Conservation (phyloP, 2,113 vertebrate genomes). For the Cranoglanis bouderius region DNA sequence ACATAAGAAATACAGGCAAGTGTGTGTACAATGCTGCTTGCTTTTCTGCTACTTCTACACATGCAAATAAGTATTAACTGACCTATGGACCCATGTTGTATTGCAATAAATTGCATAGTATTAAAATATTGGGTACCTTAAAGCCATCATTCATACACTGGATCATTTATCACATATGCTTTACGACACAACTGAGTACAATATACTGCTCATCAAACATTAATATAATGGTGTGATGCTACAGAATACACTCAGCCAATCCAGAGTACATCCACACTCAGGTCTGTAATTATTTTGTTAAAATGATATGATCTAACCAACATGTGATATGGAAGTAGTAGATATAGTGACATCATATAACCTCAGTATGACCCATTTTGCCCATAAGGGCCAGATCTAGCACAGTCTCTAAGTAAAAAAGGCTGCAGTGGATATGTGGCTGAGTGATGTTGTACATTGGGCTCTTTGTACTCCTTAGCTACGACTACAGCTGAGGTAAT, state of each 20-base stretch:
- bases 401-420: not conserved
- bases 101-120: not conserved
- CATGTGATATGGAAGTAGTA: not conserved
- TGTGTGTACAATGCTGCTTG: not conserved
- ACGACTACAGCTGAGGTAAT: slow-evolving; percentile 18
- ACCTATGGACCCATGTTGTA: not conserved
- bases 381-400: too few species aligned
- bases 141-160: not conserved
- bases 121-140: not conserved
- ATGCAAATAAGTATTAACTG: not conserved
- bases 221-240: not conserved
- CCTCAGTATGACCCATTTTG: not conserved
- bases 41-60: not conserved
- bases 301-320: not conserved
- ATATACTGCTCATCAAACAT: not conserved
- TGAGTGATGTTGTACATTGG: slow-evolving; percentile 5
- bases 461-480: slow-evolving; percentile 16
- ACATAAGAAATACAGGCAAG: not conserved
- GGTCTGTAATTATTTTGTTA: not conserved
- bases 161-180: not conserved
- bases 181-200: not conserved
- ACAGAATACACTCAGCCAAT: not conserved
- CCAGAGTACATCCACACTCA: not conserved
- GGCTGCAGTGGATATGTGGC: not conserved
- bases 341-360: not conserved